Base-by-base conservation (phyloP, 2,113 vertebrate genomes). In the Capra hircus region DNA sequence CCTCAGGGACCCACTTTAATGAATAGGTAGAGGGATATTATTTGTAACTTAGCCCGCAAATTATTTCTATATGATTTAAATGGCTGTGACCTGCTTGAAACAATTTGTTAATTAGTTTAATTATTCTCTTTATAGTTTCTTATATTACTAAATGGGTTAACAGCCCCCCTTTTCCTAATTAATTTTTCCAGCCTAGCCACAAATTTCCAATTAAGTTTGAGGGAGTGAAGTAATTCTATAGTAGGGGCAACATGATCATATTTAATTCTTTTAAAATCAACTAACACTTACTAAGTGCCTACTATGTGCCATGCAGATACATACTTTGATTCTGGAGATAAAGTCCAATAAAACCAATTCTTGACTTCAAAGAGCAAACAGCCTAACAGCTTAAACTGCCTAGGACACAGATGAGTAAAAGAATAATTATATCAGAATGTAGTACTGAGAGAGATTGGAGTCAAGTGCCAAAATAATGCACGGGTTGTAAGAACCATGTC, bases 21-120 rank as follows among this genome's bases (percentile, higher is more conserved):
- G 93, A 98, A 97, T 90, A 98, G 95, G 71, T 95, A 96, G 60
- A 95, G n/a, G 82, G 64, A 53, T 92, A 36, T 96, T 97, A 93
- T 98, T 97, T 97, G 94, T 90, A 95, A 97, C 62, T 87, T 97
- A 96, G 91, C 91, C n/a, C 80, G 95, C 93, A 97, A 96, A 97
- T 97, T 98, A 97, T 95, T 98, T 96, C 95, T 97, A 15, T 93
- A 95, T 71, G 96, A 98, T 98, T 96, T 94, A 97, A 97, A 95
- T 96, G 94, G 14, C n/a, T 78, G 13, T 96, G 86, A 80, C 83
- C 96, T 98, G 81, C 97, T 95, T 93, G 89, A 97, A 97, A 97
- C 96, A 98, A 97, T 98, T 98, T 97, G 88, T 98, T 97, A 98
- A 98, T 98, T 97, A 97, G 91, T 91, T 98, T 97, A 97, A 94